phyloP scores from a whole-genome alignment of 1,140 invertebrate genomes.

The Bombus pascuorum region DNA sequence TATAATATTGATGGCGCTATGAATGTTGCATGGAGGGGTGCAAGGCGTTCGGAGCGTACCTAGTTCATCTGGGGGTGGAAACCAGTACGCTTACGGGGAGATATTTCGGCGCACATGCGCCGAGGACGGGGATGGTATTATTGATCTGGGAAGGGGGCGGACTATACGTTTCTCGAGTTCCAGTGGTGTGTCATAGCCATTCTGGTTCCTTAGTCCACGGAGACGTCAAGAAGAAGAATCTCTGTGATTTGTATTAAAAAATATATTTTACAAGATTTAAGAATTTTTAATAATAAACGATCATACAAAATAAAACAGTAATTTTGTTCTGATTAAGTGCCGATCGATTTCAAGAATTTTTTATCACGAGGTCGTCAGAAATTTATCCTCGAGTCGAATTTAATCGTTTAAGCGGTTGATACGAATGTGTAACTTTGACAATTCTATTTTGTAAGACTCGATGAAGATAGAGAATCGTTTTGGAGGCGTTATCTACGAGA shows the following conservation, averaged over 20 bases:
- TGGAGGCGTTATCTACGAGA: background rate
- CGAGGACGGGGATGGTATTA: constrained; percentile 77
- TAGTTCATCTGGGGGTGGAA: constrained; percentile 67
- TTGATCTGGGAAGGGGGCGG: constrained; percentile 80
- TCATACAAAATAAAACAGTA: no score
- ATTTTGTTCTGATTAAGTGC: no score
- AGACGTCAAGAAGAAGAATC: constrained; percentile 10
- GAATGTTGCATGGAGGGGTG: constrained; percentile 80
- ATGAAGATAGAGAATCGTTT: background rate
- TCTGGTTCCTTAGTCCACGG: constrained; percentile 53
- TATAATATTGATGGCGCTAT: constrained; percentile 82
- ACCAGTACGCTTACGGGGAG: constrained; percentile 57
- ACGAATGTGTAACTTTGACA: background rate
- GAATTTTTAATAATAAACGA: background rate
- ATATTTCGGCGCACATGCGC: constrained; percentile 74
- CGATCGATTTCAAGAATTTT: background rate
- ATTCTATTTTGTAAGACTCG: background rate
- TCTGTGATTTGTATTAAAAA: background rate
- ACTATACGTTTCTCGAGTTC: constrained; percentile 70
- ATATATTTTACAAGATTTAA: background rate
- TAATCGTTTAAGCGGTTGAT: background rate
- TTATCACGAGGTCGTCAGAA: background rate
- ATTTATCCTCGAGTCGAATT: background rate
- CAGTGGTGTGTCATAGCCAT: constrained; percentile 72
- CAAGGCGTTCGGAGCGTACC: constrained; percentile 57